A percentile compares a stretch with the other conserved stretches of the same genome.
These are phyloP conservation scores for Syrista parreyssii DNA, from an alignment of 2,888 invertebrate species.

Conservation along the genomic window DNA sequence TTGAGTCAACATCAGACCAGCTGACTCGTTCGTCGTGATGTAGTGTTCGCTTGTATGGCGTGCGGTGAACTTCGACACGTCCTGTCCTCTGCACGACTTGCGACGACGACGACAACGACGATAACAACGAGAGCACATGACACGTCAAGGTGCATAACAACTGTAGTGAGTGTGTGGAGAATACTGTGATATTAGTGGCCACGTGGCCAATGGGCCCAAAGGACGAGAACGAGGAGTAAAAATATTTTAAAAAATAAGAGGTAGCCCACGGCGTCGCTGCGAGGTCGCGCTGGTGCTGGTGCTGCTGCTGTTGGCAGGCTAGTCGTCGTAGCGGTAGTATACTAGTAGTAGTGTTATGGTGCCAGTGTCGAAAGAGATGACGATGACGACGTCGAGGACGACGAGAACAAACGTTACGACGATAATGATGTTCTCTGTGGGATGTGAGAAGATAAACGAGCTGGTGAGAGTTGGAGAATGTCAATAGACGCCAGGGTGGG, in stretches of 20 bases:
- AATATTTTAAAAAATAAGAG: slow-evolving; percentile 15
- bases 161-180: background rate
- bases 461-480: slow-evolving; percentile 16
- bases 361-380: background rate
- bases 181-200: slow-evolving; percentile 12
- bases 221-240: slow-evolving; percentile 5
- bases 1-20: slow-evolving; percentile 46
- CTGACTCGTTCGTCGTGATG: slow-evolving; percentile 48
- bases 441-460: slow-evolving; percentile 17
- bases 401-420: background rate
- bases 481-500: slow-evolving; percentile 4
- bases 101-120: background rate
- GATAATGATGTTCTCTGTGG: slow-evolving; percentile 2
- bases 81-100: background rate
- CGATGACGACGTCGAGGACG: background rate
- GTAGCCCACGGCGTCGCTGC: background rate
- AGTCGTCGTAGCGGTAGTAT: background rate
- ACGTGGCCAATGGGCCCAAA: slow-evolving; percentile 24
- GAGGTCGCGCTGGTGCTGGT: slow-evolving; percentile 1
- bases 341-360: slow-evolving; percentile 2
- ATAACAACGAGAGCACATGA: background rate
- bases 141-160: background rate
- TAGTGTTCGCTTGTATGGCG: slow-evolving; percentile 27
- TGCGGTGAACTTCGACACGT: slow-evolving; percentile 24
- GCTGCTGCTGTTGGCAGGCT: slow-evolving; percentile 1